Percentiles rank a stretch among this genome's conserved stretches.
These are phyloP conservation scores for Iguana delicatissima DNA, from an alignment of 2,797 vertebrate genomes.

Conservation along the genomic window DNA sequence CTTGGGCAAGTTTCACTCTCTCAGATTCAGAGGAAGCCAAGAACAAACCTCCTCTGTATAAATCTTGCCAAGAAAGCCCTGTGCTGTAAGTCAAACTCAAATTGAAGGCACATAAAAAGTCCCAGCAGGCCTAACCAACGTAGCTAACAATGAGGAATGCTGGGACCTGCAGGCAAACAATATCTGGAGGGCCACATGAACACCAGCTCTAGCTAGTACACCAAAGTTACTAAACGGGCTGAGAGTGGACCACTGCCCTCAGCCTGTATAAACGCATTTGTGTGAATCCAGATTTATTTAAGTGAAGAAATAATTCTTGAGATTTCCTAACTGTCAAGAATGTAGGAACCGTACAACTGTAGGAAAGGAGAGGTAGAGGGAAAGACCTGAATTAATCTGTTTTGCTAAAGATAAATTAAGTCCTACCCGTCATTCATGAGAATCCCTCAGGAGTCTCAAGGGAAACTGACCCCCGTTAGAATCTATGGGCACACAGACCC, in stretches of 20 bases:
- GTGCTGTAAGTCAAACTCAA: no score
- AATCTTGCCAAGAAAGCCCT: no score
- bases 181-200: no score
- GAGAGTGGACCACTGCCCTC: not conserved
- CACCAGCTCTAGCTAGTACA: no score
- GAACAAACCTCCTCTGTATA: no score
- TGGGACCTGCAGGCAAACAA: no score
- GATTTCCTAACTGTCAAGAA: not conserved
- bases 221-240: not conserved
- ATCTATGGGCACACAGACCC: not conserved
- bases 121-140: no score
- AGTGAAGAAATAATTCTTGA: not conserved
- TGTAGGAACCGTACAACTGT: no score
- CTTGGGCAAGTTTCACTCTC: no score
- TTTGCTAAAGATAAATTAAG: not conserved
- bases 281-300: not conserved
- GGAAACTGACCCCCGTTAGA: not conserved
- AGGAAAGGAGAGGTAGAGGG: not conserved
- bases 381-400: not conserved
- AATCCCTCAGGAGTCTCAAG: not conserved
- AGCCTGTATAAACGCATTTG: not conserved
- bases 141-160: no score
- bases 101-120: no score
- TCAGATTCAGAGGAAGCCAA: no score
- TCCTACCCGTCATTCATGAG: not conserved